Evolutionary conservation across 2,113 vertebrate genomes (phyloP).

Genomic region (Notothenia rossii): DNA sequence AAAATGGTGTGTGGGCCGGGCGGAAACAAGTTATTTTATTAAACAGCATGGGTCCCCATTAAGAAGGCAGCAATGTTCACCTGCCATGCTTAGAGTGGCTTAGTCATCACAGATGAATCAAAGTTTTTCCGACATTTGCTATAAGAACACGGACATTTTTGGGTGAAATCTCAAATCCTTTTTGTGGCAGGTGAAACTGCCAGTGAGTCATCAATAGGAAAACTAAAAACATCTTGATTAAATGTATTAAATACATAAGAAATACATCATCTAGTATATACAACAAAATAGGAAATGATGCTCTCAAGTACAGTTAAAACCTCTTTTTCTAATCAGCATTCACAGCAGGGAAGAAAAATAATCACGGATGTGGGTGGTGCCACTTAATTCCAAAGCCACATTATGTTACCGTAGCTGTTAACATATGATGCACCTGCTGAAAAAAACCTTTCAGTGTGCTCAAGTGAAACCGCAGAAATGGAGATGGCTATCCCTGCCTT

Average conservation of each 20-base stretch:
- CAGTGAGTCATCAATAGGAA: background rate
- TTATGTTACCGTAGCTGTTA: constrained; percentile 23
- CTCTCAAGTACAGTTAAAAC: background rate
- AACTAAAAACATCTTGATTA: background rate
- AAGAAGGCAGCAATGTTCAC: constrained; percentile 1
- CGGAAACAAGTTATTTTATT: background rate
- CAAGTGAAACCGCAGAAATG: no score
- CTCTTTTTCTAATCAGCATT: constrained; percentile 15
- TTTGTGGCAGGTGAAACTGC: background rate
- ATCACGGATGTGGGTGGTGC: constrained; percentile 30
- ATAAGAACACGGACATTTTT: background rate
- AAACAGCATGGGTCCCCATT: constrained; percentile 7
- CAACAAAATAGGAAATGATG: no score
- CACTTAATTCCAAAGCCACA: constrained; percentile 31
- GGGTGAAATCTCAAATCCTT: background rate
- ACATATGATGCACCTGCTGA: constrained; percentile 34
- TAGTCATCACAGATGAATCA: constrained; percentile 22
- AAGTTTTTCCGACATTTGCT: background rate
- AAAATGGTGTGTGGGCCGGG: constrained; percentile 8
- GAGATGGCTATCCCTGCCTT: no score
- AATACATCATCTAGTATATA: no score
- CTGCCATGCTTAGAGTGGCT: constrained; percentile 2
- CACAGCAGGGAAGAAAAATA: constrained; percentile 20
- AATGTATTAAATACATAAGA: no score
- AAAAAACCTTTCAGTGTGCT: background rate